Conservation (phyloP, 2,113 vertebrate genomes). For the Dromiciops gliroides region DNA sequence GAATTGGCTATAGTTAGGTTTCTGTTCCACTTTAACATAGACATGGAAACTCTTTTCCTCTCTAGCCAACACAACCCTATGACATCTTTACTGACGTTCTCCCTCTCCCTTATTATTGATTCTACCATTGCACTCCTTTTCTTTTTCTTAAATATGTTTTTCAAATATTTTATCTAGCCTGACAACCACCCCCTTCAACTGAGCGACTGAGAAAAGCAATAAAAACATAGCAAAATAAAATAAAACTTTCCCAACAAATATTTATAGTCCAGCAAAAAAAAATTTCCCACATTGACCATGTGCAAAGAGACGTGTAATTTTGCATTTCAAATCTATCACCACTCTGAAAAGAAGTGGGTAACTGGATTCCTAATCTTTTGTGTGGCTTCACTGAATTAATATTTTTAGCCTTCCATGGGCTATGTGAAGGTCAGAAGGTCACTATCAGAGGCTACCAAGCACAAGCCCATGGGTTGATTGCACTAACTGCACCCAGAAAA, state of each 20-base stretch:
- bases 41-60: no score
- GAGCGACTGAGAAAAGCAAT: not conserved
- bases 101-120: not conserved
- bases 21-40: not conserved
- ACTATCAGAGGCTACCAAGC: no score
- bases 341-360: no score
- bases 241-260: not conserved
- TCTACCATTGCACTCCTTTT: not conserved
- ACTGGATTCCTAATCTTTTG: no score
- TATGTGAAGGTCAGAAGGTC: no score
- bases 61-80: not conserved
- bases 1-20: not conserved
- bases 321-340: no score
- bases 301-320: not conserved
- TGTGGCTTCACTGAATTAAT: no score
- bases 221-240: not conserved
- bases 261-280: not conserved
- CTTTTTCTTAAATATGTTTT: not conserved
- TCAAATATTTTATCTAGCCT: not conserved
- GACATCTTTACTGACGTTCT: conserved; percentile 1
- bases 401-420: no score
- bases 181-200: not conserved
- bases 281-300: not conserved
- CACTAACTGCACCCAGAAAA: no score
- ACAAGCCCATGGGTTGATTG: no score